Percentiles rank a stretch among this genome's conserved stretches.
Evolutionary conservation across 2,888 invertebrate genomes (phyloP).

Genomic region (Hololepta plana): DNA sequence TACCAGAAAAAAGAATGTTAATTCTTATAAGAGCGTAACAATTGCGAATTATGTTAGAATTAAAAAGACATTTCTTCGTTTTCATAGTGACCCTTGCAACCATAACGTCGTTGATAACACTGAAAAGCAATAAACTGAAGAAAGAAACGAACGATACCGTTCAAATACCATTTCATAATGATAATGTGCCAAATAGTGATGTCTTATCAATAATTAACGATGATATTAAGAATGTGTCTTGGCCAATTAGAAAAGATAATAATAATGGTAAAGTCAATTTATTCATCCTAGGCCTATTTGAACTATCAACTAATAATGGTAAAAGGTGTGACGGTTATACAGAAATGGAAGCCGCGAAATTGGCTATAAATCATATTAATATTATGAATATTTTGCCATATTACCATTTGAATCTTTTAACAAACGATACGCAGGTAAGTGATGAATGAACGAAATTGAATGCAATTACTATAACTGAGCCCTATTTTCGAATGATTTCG

Average conservation of each 20-base stretch:
- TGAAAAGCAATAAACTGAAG: slow-evolving; percentile 4
- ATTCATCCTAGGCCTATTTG: slow-evolving; percentile 56
- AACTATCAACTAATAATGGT: slow-evolving; percentile 46
- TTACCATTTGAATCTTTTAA: slow-evolving; percentile 54
- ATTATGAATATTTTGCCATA: slow-evolving; percentile 47
- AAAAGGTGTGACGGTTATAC: slow-evolving; percentile 50
- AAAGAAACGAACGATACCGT: slow-evolving; percentile 4
- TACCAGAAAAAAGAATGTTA: slow-evolving; percentile 1
- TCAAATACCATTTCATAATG: too few relatives aligned
- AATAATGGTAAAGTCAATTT: slow-evolving; percentile 33
- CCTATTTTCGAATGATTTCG: too few relatives aligned
- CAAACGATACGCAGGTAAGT: slow-evolving; percentile 74
- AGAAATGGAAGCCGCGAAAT: slow-evolving; percentile 57
- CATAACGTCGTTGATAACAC: slow-evolving; percentile 6
- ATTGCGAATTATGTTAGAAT: slow-evolving; percentile 5
- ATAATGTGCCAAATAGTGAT: too few relatives aligned
- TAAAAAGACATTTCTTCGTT: slow-evolving; percentile 7
- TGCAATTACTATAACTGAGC: too few relatives aligned
- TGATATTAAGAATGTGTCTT: too few relatives aligned
- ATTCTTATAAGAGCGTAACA: slow-evolving; percentile 2
- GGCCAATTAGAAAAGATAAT: slow-evolving; percentile 10
- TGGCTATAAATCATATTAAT: slow-evolving; percentile 70
- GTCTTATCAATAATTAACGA: too few relatives aligned
- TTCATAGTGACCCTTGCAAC: slow-evolving; percentile 6
- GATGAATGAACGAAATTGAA: slow-evolving; percentile 1